phyloP scores from a whole-genome alignment of 1,140 invertebrate species.

The Neodiprion pinetum region DNA sequence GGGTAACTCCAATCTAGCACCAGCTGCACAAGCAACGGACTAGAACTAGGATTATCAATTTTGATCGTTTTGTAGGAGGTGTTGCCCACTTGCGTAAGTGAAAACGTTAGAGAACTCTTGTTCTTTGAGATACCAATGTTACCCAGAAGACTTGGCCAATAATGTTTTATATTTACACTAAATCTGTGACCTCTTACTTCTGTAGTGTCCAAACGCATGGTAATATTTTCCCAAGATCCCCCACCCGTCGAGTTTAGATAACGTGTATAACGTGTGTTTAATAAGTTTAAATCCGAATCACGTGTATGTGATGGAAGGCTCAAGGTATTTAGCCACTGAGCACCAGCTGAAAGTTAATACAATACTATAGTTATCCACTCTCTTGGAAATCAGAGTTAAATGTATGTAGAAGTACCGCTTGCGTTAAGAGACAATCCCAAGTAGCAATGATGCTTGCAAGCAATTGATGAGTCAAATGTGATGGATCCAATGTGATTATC shows the following conservation, averaged over 20 bases:
- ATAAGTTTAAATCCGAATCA: conserved; percentile 69
- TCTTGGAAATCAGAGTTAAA: conserved; percentile 19
- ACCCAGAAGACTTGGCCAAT: conserved; percentile 72
- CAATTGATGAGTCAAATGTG: conserved; percentile 71
- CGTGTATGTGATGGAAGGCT: conserved; percentile 68
- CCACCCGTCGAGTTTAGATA: conserved; percentile 64
- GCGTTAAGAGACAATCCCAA: conserved; percentile 69
- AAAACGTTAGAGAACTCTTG: conserved; percentile 70
- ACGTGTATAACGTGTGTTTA: conserved; percentile 65
- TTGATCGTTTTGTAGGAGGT: conserved; percentile 69
- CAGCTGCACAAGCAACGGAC: conserved; percentile 68
- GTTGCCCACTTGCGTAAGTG: conserved; percentile 84
- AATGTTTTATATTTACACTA: conserved; percentile 72
- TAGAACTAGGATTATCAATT: conserved; percentile 69
- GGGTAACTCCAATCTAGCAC: conserved; percentile 68
- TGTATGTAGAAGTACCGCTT: conserved; percentile 60
- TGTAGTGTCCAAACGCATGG: conserved; percentile 78
- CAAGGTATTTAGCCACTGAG: conserved; percentile 77
- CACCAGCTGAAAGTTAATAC: conserved; percentile 57
- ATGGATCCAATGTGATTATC: conserved; percentile 64
- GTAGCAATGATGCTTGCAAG: conserved; percentile 80
- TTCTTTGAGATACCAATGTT: conserved; percentile 49
- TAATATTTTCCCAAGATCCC: conserved; percentile 70
- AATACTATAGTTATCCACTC: background rate
- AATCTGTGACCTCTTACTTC: conserved; percentile 78